Evolutionary conservation across 2,888 invertebrate species (phyloP).

Genomic region (Nycteola revayana): DNA sequence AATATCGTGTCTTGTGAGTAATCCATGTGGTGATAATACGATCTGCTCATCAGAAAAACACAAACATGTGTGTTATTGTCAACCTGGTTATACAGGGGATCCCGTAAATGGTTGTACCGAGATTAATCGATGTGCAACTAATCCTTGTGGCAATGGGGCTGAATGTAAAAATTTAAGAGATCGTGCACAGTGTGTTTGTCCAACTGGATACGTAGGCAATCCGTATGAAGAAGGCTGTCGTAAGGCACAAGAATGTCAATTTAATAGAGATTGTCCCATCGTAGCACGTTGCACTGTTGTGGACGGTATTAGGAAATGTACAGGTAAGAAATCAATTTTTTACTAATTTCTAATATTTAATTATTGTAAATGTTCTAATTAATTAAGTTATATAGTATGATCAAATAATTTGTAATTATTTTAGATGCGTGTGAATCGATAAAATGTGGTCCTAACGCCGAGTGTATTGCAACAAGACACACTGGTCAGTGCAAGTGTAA

Average conservation of each 20-base stretch:
- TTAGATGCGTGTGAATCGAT: constrained; percentile 89
- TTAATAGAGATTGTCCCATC: constrained; percentile 90
- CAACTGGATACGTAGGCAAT: constrained; percentile 90
- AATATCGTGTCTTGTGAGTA: constrained; percentile 91
- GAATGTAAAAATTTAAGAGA: constrained; percentile 91
- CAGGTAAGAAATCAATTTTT: constrained; percentile 61
- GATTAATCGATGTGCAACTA: constrained; percentile 89
- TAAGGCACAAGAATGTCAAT: constrained; percentile 90
- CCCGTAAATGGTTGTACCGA: constrained; percentile 86
- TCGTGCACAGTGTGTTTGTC: constrained; percentile 90
- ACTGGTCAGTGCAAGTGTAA: constrained; percentile 90
- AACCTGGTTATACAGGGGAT: constrained; percentile 93
- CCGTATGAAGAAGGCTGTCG: constrained; percentile 92
- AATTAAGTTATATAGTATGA: no score
- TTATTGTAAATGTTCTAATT: no score
- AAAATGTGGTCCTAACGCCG: constrained; percentile 91
- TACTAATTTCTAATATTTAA: no score
- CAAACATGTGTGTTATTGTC: constrained; percentile 88
- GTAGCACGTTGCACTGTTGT: constrained; percentile 89
- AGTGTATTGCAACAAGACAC: constrained; percentile 90
- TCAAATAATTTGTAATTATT: constrained; percentile 22
- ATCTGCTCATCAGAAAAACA: constrained; percentile 93
- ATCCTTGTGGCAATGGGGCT: constrained; percentile 91
- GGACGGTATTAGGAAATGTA: constrained; percentile 90
- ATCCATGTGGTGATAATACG: constrained; percentile 92